Base-by-base conservation (phyloP, 2,888 invertebrate genomes). In the Hypsopygia costalis region DNA sequence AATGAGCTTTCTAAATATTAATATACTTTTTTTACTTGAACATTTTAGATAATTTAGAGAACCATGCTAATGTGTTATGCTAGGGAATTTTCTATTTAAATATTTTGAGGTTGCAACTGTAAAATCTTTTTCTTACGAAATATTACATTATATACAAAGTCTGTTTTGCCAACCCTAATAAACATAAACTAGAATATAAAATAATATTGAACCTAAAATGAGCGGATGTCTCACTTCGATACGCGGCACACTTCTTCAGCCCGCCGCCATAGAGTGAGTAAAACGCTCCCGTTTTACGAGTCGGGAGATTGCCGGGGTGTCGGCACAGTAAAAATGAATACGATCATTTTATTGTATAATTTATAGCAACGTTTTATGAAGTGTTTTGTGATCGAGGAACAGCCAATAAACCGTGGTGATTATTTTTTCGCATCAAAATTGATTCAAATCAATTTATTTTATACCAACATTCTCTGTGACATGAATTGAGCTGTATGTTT, bases 401-500 rank as follows among this genome's bases (percentile, higher is more conserved):
- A 57, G 47, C 58, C 56, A 62, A 67, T 75, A 71, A 73, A 73
- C 59, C 41, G 49, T 51, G 62, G 60, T 68, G 69, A 77, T 80
- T 74, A 77, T 76, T 70, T 65, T 57, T 51, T 53, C 36, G 47
- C 40, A 32, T 56, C 58, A 52, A 65, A 68, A 70, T 69, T 69
- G 69, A 69, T 72, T 72, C 60, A 60, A 66, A 68, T 69, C 72
- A 71, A 75, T 74, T 67, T 69, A 60, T 59, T 61, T 63, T 62
- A 66, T 60, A 58, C 55, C 60, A 62, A 62, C 58, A 51, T 55
- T 52, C 55, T 49, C 49, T 55, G 46, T 54, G 55, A 59, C 58
- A 61, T 62, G 63, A 69, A 73, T 69, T 66, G 64, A 60, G 61
- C 68, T 74, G 62, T 70, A 66, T 64, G 55, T 63, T 63, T 58